These are phyloP conservation scores for Corythornis leucogaster DNA, from an alignment of 2,797 vertebrate genomes.

Conservation along the genomic window DNA sequence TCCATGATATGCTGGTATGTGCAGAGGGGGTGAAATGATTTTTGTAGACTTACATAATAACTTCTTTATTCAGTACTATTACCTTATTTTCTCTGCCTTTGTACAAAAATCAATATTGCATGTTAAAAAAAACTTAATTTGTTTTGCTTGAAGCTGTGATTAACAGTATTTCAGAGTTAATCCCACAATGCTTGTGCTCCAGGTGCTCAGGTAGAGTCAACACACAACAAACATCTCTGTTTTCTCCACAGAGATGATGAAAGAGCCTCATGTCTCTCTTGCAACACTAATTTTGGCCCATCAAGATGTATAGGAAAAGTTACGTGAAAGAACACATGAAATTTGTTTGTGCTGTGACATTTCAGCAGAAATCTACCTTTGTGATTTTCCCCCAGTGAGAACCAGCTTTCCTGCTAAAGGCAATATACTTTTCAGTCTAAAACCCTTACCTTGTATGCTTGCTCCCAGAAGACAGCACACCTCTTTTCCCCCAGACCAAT, in stretches of 20 bases:
- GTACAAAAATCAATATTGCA: neutral
- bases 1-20: neutral
- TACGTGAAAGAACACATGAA: neutral
- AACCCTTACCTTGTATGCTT: neutral
- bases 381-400: neutral
- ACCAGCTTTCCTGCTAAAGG: neutral
- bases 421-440: neutral
- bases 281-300: neutral
- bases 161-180: neutral
- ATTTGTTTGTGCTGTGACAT: neutral
- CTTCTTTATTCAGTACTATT: neutral
- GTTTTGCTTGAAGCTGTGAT: neutral
- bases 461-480: neutral
- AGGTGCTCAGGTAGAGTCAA: neutral
- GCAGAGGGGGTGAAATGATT: neutral
- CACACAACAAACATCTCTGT: rapidly evolving
- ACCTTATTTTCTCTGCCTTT: neutral
- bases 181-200: neutral
- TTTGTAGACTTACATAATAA: neutral
- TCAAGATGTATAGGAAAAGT: neutral
- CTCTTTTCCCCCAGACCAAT: neutral
- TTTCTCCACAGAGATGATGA: neutral
- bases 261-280: neutral
- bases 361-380: neutral
- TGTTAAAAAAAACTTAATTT: neutral